Evolutionary conservation across 2,797 vertebrate genomes (phyloP).

Genomic region (Eulemur mongoz): DNA sequence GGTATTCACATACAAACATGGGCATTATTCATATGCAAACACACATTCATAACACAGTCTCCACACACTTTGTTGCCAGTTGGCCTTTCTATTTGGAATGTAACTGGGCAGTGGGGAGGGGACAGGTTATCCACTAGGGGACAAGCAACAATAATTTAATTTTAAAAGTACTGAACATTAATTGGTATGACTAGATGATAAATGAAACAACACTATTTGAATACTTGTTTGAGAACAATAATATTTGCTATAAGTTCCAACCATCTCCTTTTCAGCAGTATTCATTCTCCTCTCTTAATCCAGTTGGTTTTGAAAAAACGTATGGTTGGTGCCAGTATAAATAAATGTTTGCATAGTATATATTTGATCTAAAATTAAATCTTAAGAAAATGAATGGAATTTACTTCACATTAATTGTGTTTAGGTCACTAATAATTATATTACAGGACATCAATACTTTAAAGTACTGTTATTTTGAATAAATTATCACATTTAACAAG

Average conservation of each 20-base stretch:
- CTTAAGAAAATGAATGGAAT: slow-evolving; percentile 41
- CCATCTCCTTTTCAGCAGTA: neutral
- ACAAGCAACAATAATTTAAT: neutral
- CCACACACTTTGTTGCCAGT: neutral
- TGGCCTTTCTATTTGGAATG: neutral
- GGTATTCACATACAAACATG: neutral
- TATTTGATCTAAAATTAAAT: slow-evolving; percentile 39
- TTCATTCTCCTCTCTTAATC: neutral
- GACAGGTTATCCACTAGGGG: neutral
- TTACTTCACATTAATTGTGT: slow-evolving; percentile 38
- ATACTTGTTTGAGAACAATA: slow-evolving; percentile 7
- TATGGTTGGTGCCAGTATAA: neutral
- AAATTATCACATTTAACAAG: neutral
- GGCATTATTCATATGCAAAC: neutral
- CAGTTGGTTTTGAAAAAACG: neutral
- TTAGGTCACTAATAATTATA: slow-evolving; percentile 17
- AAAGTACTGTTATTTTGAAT: slow-evolving; percentile 29
- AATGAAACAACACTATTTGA: neutral
- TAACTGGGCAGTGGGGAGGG: neutral
- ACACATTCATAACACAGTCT: neutral
- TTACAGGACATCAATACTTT: neutral
- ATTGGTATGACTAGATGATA: neutral
- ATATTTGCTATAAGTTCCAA: neutral
- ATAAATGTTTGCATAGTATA: neutral
- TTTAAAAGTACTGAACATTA: slow-evolving; percentile 38